A percentile compares a stretch with the other conserved stretches of the same genome.
Conservation (phyloP, 2,113 vertebrate species). For the Pleuronectes platessa region DNA sequence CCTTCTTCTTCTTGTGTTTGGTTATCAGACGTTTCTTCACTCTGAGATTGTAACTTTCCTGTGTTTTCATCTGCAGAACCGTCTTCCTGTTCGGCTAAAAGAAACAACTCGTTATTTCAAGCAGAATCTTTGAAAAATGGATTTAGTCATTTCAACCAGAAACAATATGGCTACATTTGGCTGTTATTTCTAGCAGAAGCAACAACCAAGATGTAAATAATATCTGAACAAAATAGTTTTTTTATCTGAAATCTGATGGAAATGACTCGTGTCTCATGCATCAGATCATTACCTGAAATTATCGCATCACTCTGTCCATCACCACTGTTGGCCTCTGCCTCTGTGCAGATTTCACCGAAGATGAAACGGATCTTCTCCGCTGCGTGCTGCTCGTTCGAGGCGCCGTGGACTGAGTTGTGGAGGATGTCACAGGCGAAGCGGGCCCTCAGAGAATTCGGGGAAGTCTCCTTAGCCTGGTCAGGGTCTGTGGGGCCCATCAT, state of each 20-base stretch:
- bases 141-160: not conserved
- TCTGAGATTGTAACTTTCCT: conserved; percentile 21
- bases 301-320: conserved; percentile 1
- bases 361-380: conserved; percentile 75
- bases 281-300: no score
- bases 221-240: not conserved
- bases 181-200: not conserved
- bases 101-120: not conserved
- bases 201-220: not conserved
- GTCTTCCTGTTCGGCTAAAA: conserved; percentile 44
- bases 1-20: conserved; percentile 24
- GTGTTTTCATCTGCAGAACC: conserved; percentile 30
- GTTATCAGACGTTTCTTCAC: conserved; percentile 19
- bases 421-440: conserved; percentile 81
- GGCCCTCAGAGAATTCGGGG: conserved; percentile 84
- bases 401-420: conserved; percentile 85
- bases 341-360: conserved; percentile 77
- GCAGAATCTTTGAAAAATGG: not conserved
- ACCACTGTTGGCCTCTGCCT: conserved; percentile 36
- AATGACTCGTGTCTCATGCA: not conserved
- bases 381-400: conserved; percentile 77
- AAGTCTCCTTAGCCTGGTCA: conserved; percentile 73
- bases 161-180: not conserved
- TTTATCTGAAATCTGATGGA: conserved; percentile 34
- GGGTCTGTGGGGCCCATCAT: conserved; percentile 88